Base-by-base conservation (phyloP, 2,797 vertebrate species). In the Artibeus lituratus region DNA sequence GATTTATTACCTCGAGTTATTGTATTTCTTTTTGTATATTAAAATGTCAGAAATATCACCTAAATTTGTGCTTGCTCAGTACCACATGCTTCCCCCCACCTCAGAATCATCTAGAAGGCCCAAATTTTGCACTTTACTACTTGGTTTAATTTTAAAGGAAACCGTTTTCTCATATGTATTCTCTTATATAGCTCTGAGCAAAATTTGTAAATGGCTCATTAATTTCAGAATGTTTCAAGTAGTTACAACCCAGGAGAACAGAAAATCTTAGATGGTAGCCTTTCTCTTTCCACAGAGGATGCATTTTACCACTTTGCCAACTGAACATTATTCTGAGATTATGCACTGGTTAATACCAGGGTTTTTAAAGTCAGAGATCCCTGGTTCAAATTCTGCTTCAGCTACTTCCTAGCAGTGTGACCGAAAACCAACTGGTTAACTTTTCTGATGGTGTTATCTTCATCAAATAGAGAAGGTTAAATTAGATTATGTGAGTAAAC, bases 1-100 rank as follows among this genome's bases (percentile, higher is more conserved):
- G 22, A 91, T 89, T 69, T 74, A 73, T 88, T 44, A 51, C 44
- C 62, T 89, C 51, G 32, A 37, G 5, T 62, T 76, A 77, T 77
- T 83, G 35, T 62, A 55, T 55, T 95, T 93, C 70, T 97, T 21
- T 88, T 51, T 57, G 11, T n/a, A 49, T 80, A 83, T 82, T 89
- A 89, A 89, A 90, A 91, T 65, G 29, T 74, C 69, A 80, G 74
- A 90, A 67, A 81, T 37, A 74, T 18, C 70, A 86, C n/a, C 22
- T 49, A 70, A 70, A 10, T 10, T 42, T 15, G 15, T 65, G 22
- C 35, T 94, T 87, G 69, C 76, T 86, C 81, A 91, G 73, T 15
- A 78, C 21, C 37, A 7, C 18, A 22, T 87, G 80, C 10, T 14
- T 39, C 69, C 55, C 8, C 6, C 7, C 1, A 16, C 6, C 78